Conservation (phyloP, 1,140 invertebrate genomes). For the Hypsibius dujardini region DNA sequence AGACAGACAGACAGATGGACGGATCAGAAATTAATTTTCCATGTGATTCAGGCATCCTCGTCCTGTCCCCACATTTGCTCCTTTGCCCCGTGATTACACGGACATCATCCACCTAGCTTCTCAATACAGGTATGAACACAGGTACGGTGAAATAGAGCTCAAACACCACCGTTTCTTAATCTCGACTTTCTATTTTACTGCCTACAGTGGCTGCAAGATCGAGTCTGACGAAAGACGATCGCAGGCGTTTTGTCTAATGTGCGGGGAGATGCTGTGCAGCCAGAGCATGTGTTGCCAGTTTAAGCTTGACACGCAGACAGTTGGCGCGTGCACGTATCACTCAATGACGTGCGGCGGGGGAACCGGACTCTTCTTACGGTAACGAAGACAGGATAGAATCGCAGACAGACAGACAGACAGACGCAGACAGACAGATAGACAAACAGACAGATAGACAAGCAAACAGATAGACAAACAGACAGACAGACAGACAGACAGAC, state of each 20-base stretch:
- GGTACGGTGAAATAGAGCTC: not conserved
- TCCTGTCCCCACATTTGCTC: conserved; percentile 17
- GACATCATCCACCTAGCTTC: conserved; percentile 12
- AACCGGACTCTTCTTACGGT: conserved; percentile 72
- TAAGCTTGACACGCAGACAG: conserved; percentile 52
- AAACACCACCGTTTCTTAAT: not conserved
- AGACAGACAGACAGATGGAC: no score
- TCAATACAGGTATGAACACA: not conserved
- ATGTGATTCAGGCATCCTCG: no score
- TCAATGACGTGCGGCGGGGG: conserved; percentile 68
- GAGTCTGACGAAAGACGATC: conserved; percentile 73
- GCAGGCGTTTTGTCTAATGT: conserved; percentile 89
- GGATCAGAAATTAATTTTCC: no score
- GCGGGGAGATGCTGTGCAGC: conserved; percentile 76
- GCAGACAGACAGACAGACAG: no score
- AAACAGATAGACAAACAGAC: no score
- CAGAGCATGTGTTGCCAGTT: conserved; percentile 91
- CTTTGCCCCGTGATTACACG: not conserved
- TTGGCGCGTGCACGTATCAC: conserved; percentile 87
- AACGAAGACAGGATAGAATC: no score
- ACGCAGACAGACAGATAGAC: no score
- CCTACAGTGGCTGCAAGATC: conserved; percentile 36
- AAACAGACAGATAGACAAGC: no score
- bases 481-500: no score
- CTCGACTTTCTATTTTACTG: not conserved